phyloP scores from a whole-genome alignment of 2,113 vertebrate species.

The Cervus canadensis region DNA sequence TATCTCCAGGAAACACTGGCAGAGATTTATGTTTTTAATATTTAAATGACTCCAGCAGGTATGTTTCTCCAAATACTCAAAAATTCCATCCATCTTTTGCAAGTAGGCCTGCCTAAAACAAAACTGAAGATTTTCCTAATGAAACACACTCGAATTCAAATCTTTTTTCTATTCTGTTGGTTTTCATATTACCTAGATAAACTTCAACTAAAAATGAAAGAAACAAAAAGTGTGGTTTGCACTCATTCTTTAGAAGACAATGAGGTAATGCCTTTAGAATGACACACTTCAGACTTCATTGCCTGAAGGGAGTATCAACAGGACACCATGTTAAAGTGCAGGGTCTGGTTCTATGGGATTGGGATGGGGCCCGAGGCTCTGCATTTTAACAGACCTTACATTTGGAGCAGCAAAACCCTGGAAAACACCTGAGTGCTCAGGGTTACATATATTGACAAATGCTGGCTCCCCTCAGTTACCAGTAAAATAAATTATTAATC shows the following conservation, averaged over 20 bases:
- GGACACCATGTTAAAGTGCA: neutral
- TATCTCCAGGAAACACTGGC: neutral
- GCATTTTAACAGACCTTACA: neutral
- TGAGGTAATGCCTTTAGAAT: neutral
- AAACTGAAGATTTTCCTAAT: neutral
- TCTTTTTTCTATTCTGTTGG: neutral
- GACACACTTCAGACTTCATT: accelerated
- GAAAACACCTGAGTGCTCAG: neutral
- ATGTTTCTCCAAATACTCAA: neutral
- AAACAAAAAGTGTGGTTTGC: neutral
- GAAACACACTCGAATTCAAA: neutral
- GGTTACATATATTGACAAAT: neutral
- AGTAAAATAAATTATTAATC: neutral
- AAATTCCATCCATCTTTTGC: neutral
- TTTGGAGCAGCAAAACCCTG: neutral
- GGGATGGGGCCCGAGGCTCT: neutral
- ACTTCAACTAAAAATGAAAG: neutral
- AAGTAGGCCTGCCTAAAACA: neutral
- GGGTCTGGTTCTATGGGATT: neutral
- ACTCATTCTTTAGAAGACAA: neutral
- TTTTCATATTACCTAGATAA: neutral
- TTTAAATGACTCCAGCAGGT: neutral
- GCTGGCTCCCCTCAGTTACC: no score
- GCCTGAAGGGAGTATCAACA: neutral
- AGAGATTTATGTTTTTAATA: neutral